A percentile compares a stretch with the other conserved stretches of the same genome.
Evolutionary conservation across 2,113 vertebrate genomes (phyloP).

Genomic region (Gymnarchus niloticus): DNA sequence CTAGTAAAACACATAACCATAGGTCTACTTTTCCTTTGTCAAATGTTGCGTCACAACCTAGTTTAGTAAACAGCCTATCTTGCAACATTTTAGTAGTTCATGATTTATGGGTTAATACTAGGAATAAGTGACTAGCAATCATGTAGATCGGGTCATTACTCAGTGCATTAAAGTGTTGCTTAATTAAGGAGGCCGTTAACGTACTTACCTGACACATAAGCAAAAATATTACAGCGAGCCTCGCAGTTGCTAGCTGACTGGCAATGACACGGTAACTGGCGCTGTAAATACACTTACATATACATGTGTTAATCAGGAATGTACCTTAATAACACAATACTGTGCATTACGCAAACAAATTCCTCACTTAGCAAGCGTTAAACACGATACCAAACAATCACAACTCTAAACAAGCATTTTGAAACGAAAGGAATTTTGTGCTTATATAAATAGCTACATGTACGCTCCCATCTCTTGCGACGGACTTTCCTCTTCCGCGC

Average conservation of each 20-base stretch:
- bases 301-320: neutral
- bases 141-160: neutral
- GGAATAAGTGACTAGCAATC: neutral
- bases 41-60: neutral
- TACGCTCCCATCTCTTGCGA: neutral
- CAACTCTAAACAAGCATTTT: neutral
- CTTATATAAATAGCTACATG: neutral
- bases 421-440: neutral
- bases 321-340: neutral
- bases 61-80: neutral
- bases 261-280: neutral
- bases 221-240: neutral
- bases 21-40: neutral
- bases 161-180: neutral
- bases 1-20: neutral
- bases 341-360: neutral
- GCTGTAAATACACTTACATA: neutral
- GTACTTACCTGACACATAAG: neutral
- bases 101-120: neutral
- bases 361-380: neutral
- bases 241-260: neutral
- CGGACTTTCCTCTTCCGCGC: conserved; percentile 72
- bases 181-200: neutral
- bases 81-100: neutral
- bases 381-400: neutral